phyloP scores from a whole-genome alignment of 2,888 invertebrate species.

The Cephus spinipes region DNA sequence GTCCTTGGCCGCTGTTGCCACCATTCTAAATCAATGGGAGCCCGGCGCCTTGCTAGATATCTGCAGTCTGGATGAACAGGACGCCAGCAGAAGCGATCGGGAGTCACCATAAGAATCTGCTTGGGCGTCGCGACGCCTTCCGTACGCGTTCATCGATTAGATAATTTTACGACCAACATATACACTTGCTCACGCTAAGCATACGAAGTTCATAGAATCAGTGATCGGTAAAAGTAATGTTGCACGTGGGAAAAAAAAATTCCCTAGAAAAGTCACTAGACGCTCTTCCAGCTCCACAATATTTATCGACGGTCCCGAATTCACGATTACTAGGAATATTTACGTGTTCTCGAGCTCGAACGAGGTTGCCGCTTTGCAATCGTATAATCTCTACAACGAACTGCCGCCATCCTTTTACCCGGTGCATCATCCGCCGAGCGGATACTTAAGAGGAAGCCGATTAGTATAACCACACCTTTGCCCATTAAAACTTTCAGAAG shows the following conservation, averaged over 20 bases:
- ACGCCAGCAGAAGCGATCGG: background rate
- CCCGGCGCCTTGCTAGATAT: conserved; percentile 8
- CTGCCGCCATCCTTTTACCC: background rate
- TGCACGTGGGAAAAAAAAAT: too few species aligned
- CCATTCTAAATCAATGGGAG: conserved; percentile 61
- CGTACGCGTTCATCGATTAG: background rate
- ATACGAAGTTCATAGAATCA: background rate
- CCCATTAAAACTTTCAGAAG: background rate
- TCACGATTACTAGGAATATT: background rate
- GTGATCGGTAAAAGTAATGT: too few species aligned
- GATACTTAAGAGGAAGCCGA: background rate
- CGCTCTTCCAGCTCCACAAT: background rate
- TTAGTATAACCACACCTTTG: background rate
- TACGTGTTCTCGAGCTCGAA: background rate
- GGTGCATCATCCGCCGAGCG: background rate
- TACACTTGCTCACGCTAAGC: background rate
- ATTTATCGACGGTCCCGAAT: background rate
- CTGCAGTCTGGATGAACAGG: background rate
- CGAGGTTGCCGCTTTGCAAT: background rate
- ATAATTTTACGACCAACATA: conserved; percentile 4
- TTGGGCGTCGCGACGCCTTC: background rate
- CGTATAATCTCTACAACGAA: background rate
- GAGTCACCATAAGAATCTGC: background rate
- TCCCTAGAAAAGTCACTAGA: background rate
- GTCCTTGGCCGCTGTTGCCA: conserved; percentile 68